These are phyloP conservation scores for Calliphora vicina DNA, from an alignment of 1,140 invertebrate genomes.

Conservation along the genomic window DNA sequence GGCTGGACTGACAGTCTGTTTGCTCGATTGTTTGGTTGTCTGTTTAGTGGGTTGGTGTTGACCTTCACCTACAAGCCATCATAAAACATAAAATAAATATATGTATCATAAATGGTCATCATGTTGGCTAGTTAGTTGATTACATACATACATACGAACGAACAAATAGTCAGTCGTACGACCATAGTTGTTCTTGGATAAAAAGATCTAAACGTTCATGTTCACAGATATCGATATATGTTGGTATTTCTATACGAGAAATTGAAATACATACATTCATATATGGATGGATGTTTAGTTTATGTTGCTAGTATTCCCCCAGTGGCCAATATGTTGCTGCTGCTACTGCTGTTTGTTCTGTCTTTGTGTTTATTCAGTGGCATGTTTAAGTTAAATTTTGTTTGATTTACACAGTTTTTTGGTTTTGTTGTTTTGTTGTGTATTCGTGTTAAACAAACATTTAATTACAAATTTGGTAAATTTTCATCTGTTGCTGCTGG, in stretches of 20 bases:
- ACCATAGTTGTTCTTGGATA: too few relatives aligned
- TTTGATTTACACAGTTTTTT: neutral
- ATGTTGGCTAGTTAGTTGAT: neutral
- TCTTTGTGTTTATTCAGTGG: neutral
- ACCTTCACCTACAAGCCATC: conserved; percentile 3
- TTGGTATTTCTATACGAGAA: too few relatives aligned
- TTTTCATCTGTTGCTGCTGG: neutral
- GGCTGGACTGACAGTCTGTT: neutral
- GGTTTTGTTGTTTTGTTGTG: neutral
- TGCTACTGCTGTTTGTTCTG: neutral
- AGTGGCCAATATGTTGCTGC: neutral
- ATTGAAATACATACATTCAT: too few relatives aligned
- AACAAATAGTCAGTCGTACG: neutral
- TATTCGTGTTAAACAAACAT: neutral
- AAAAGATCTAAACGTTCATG: neutral
- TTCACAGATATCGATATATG: neutral
- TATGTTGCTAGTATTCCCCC: neutral
- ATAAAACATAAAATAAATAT: neutral
- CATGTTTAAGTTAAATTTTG: neutral
- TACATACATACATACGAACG: neutral
- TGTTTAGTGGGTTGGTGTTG: neutral
- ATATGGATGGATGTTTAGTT: neutral
- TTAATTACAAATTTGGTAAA: neutral
- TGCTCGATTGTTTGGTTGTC: neutral
- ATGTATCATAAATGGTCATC: conserved; percentile 13